phyloP scores from a whole-genome alignment of 2,113 vertebrate genomes.

The Archocentrus centrarchus region DNA sequence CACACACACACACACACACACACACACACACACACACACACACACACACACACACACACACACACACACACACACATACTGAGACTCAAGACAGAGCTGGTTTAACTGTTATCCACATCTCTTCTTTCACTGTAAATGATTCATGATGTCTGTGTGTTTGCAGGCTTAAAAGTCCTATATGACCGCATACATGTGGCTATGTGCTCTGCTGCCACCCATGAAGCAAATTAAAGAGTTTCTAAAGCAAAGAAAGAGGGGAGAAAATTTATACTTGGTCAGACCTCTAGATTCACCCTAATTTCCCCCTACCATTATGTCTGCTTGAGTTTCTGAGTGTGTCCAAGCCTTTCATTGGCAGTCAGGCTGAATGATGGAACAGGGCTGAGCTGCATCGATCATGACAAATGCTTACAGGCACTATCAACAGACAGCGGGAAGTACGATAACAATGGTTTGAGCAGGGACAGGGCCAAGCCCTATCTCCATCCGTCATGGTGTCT shows the following conservation, averaged over 20 bases:
- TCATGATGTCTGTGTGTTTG: constrained; percentile 75
- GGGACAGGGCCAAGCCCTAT: constrained; percentile 37
- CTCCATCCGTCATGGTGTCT: constrained; percentile 69
- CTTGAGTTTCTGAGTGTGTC: constrained; percentile 66
- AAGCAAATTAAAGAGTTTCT: constrained; percentile 70
- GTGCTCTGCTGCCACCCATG: constrained; percentile 65
- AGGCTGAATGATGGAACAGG: constrained; percentile 65
- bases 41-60: constrained; percentile 42
- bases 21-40: constrained; percentile 45
- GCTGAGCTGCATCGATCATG: constrained; percentile 67
- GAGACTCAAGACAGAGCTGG: constrained; percentile 53
- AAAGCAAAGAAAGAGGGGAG: constrained; percentile 36
- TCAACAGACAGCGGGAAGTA: constrained; percentile 44
- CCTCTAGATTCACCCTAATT: constrained; percentile 55
- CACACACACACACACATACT: constrained; percentile 30
- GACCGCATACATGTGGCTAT: constrained; percentile 57
- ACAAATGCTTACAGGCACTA: constrained; percentile 54
- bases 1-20: constrained; percentile 37
- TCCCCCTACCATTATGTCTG: constrained; percentile 63
- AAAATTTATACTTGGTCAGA: constrained; percentile 64
- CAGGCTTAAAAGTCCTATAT: constrained; percentile 55
- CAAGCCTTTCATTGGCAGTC: constrained; percentile 66
- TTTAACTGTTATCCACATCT: constrained; percentile 74
- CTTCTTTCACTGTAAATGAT: constrained; percentile 78
- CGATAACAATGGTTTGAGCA: constrained; percentile 39